Conservation (phyloP, 2,888 invertebrate species). For the Pegoplata infirma region DNA sequence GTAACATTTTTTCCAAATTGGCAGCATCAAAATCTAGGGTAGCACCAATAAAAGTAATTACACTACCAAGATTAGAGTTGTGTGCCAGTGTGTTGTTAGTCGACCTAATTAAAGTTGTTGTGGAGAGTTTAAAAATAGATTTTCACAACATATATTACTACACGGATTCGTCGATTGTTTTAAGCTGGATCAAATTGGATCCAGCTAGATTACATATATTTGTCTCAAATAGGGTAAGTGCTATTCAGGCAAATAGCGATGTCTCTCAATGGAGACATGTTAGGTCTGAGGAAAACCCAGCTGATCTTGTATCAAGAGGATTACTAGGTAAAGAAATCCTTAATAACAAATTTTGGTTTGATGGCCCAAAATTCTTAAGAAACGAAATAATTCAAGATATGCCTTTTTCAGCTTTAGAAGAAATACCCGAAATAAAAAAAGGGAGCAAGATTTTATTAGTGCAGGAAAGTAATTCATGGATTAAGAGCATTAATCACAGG, state of each 20-base stretch:
- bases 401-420: too few relatives aligned
- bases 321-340: not conserved
- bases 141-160: not conserved
- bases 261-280: not conserved
- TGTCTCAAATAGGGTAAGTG: not conserved
- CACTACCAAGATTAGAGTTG: too few relatives aligned
- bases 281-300: not conserved
- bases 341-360: too few relatives aligned
- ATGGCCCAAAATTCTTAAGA: too few relatives aligned
- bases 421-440: too few relatives aligned
- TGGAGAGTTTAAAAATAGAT: not conserved
- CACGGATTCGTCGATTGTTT: not conserved
- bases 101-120: too few relatives aligned
- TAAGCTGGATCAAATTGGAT: not conserved
- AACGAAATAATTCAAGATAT: too few relatives aligned
- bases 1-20: not conserved
- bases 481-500: too few relatives aligned
- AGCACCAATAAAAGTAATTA: not conserved
- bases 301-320: not conserved
- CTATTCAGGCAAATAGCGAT: not conserved
- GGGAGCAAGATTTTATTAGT: too few relatives aligned
- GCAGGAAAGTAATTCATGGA: too few relatives aligned
- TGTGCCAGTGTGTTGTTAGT: too few relatives aligned
- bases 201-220: not conserved
- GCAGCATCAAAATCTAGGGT: constrained; percentile 28